A percentile compares a stretch with the other conserved stretches of the same genome.
phyloP scores from a whole-genome alignment of 1,140 invertebrate species.

The Galleria mellonella region DNA sequence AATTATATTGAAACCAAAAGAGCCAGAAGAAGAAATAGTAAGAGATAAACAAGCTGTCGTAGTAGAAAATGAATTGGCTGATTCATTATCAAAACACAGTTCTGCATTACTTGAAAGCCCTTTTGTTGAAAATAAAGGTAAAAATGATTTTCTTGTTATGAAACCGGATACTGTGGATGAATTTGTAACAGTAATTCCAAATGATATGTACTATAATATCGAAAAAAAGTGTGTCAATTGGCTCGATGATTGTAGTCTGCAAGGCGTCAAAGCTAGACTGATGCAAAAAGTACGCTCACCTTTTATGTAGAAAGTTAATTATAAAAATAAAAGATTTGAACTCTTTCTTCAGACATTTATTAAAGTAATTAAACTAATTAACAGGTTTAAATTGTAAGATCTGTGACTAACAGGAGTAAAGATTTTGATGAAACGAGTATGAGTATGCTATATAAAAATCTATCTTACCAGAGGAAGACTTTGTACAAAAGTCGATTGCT shows the following conservation, averaged over 20 bases:
- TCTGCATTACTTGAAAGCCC: constrained; percentile 31
- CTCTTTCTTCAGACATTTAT: too few species aligned
- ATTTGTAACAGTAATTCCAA: constrained; percentile 42
- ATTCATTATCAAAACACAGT: constrained; percentile 24
- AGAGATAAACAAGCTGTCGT: constrained; percentile 18
- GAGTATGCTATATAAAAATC: too few species aligned
- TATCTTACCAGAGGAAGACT: too few species aligned
- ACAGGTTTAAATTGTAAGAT: too few species aligned
- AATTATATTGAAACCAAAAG: neutral
- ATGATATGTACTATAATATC: constrained; percentile 47
- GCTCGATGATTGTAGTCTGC: constrained; percentile 49
- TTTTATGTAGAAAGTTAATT: constrained; percentile 4
- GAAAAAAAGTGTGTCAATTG: constrained; percentile 57
- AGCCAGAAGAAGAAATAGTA: neutral
- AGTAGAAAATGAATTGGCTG: constrained; percentile 34
- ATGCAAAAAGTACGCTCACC: constrained; percentile 6
- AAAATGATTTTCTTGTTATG: constrained; percentile 38
- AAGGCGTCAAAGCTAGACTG: constrained; percentile 31
- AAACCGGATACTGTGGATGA: constrained; percentile 22
- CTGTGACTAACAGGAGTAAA: too few species aligned
- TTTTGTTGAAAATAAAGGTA: constrained; percentile 33
- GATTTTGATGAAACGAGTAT: too few species aligned
- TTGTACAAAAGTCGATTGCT: too few species aligned
- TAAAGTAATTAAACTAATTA: too few species aligned
- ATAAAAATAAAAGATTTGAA: too few species aligned